Evolutionary conservation across 1,140 invertebrate species (phyloP).

Genomic region (Nasonia longicornis): DNA sequence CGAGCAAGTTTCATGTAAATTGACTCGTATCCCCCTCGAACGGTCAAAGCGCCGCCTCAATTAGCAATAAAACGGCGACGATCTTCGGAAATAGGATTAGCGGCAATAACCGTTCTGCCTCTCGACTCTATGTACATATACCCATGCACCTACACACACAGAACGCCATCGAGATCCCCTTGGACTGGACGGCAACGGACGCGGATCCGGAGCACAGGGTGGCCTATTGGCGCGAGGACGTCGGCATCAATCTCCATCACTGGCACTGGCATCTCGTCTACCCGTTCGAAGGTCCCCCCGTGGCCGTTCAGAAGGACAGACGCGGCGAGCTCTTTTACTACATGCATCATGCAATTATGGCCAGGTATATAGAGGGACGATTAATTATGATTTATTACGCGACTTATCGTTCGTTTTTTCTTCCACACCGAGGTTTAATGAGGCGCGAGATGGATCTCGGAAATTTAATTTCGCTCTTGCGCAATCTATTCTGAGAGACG

Average conservation of each 20-base stretch:
- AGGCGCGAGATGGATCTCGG: not conserved
- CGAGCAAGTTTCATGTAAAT: conserved; percentile 4
- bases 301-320: conserved; percentile 71
- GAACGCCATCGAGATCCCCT: conserved; percentile 71
- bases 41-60: conserved; percentile 6
- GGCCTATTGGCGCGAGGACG: conserved; percentile 73
- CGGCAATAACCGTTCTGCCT: conserved; percentile 13
- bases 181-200: conserved; percentile 79
- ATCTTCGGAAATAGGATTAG: conserved; percentile 32
- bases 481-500: not conserved
- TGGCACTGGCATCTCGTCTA: conserved; percentile 89
- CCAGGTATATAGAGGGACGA: conserved; percentile 61
- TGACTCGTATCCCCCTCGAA: not conserved
- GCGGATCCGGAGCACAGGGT: conserved; percentile 79
- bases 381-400: not conserved
- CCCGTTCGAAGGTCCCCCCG: conserved; percentile 74
- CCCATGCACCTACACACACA: conserved; percentile 40
- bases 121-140: not conserved
- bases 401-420: not conserved
- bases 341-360: conserved; percentile 74
- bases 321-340: conserved; percentile 75
- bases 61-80: conserved; percentile 28
- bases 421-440: not conserved
- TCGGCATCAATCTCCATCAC: conserved; percentile 76
- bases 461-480: not conserved